Conservation (phyloP, 2,888 invertebrate species). For the Tachystola acroxantha region DNA sequence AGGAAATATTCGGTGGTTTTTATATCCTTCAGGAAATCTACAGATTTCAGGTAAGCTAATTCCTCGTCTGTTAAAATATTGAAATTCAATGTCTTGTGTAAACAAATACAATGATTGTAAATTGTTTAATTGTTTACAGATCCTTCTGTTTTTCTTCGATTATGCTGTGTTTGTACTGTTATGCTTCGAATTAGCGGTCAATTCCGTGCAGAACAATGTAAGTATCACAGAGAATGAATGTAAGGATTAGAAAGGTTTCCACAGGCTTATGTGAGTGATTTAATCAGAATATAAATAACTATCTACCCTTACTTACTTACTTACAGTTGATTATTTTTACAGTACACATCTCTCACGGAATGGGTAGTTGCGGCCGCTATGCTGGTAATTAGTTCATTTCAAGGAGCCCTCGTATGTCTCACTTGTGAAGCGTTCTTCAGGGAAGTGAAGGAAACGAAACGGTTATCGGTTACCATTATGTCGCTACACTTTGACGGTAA, state of each 20-base stretch:
- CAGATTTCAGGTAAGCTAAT: constrained; percentile 8
- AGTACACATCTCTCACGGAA: not conserved
- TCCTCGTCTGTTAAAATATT: too few species aligned
- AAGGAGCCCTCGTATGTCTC: constrained; percentile 26
- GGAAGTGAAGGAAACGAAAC: constrained; percentile 45
- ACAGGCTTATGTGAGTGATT: too few species aligned
- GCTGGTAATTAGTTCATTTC: not conserved
- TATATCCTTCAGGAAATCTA: constrained; percentile 5
- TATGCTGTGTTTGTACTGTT: constrained; percentile 30
- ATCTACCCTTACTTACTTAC: not conserved
- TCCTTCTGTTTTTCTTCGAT: constrained; percentile 36
- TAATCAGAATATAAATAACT: too few species aligned
- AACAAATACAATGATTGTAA: too few species aligned
- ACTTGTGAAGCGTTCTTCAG: constrained; percentile 38
- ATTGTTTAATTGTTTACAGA: too few species aligned
- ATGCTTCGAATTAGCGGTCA: constrained; percentile 33
- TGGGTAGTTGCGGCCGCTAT: not conserved
- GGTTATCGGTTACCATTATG: constrained; percentile 38
- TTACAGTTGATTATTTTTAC: not conserved
- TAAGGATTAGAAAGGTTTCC: not conserved
- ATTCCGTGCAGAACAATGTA: constrained; percentile 36
- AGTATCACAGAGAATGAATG: constrained; percentile 18
- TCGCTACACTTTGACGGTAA: constrained; percentile 40
- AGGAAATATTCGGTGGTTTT: constrained; percentile 8
- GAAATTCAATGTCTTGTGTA: too few species aligned